These are phyloP conservation scores for Pantala flavescens DNA, from an alignment of 1,140 invertebrate species.

Conservation along the genomic window DNA sequence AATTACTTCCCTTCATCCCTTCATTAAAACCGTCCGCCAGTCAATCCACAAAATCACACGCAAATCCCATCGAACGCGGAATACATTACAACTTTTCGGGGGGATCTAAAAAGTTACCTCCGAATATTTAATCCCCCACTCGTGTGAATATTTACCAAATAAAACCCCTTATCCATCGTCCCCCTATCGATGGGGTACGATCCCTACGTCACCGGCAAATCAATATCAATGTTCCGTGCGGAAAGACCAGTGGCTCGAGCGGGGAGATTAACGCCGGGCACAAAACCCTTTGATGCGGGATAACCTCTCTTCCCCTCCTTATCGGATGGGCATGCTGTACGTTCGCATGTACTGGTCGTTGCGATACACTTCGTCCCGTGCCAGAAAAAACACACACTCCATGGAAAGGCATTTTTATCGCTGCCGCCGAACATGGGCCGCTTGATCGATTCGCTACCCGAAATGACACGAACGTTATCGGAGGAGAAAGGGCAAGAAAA, in stretches of 20 bases:
- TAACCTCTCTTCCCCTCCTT: background rate
- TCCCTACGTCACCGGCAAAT: slow-evolving; percentile 3
- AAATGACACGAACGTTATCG: background rate
- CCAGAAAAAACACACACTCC: background rate
- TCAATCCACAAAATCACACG: too few species aligned
- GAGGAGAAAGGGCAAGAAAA: background rate
- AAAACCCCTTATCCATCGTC: background rate
- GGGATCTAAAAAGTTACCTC: too few species aligned
- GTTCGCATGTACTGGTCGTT: background rate
- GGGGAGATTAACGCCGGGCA: background rate
- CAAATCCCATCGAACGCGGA: too few species aligned
- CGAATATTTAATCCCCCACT: too few species aligned
- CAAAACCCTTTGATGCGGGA: slow-evolving; percentile 1
- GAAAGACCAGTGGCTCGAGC: slow-evolving; percentile 1
- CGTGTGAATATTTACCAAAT: too few species aligned
- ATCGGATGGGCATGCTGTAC: background rate
- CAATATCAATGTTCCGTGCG: slow-evolving; percentile 8
- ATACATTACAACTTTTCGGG: too few species aligned
- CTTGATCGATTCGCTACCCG: background rate
- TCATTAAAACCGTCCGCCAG: too few species aligned
- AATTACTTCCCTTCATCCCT: too few species aligned
- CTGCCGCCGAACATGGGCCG: background rate
- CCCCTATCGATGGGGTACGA: background rate
- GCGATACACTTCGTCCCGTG: background rate
- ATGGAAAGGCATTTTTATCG: background rate